phyloP scores from a whole-genome alignment of 2,888 invertebrate species.

The Dione juno region DNA sequence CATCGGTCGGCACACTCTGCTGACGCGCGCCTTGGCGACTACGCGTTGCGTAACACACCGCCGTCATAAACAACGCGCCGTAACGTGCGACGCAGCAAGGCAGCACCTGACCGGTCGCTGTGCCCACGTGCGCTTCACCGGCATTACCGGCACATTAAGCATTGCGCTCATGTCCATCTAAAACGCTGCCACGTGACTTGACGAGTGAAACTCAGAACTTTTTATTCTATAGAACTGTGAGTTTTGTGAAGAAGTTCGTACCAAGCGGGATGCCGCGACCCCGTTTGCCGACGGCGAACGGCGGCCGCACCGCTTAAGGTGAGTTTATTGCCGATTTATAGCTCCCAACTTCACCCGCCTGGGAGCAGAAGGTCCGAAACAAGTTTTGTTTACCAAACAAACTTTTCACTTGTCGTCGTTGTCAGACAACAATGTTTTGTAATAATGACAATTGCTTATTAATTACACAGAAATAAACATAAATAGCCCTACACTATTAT shows the following conservation, averaged over 20 bases:
- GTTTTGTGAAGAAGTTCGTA: constrained; percentile 78
- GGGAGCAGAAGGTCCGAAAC: constrained; percentile 63
- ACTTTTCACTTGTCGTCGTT: constrained; percentile 61
- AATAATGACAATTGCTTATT: constrained; percentile 36
- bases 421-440: constrained; percentile 38
- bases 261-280: constrained; percentile 75
- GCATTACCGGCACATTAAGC: constrained; percentile 72
- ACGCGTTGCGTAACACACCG: constrained; percentile 81
- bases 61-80: constrained; percentile 81
- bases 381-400: constrained; percentile 69
- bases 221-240: constrained; percentile 70
- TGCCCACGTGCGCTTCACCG: constrained; percentile 73
- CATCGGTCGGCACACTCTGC: constrained; percentile 82
- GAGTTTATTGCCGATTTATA: constrained; percentile 82
- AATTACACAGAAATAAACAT: constrained; percentile 41
- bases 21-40: constrained; percentile 83
- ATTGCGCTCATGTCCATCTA: constrained; percentile 79
- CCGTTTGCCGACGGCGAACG: constrained; percentile 76
- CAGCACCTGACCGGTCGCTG: constrained; percentile 48
- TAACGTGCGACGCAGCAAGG: constrained; percentile 66
- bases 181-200: constrained; percentile 81
- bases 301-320: constrained; percentile 79
- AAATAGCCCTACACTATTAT: constrained; percentile 49
- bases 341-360: constrained; percentile 66
- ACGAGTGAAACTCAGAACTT: constrained; percentile 75